Conservation (phyloP, 2,113 vertebrate species). For the Lethenteron camtschaticum region DNA sequence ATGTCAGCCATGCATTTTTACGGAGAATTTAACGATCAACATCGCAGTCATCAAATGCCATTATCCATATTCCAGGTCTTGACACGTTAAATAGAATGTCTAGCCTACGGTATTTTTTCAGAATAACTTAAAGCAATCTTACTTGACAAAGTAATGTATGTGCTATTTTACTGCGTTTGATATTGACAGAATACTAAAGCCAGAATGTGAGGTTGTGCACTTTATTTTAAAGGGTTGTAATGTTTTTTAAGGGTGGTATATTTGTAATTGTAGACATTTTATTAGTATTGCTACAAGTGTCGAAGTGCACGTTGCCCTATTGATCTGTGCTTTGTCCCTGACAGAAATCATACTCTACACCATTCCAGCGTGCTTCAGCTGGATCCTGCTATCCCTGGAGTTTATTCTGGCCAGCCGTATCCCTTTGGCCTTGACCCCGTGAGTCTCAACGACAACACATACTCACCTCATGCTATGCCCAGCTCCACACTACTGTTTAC, state of each 20-base stretch:
- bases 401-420: slow-evolving; percentile 48
- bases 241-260: no score
- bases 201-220: no score
- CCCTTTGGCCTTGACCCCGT: slow-evolving; percentile 84
- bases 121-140: no score
- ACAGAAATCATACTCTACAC: slow-evolving; percentile 30
- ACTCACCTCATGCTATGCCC: no score
- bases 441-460: slow-evolving; percentile 12
- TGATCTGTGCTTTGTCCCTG: not conserved
- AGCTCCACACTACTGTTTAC: no score
- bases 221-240: no score
- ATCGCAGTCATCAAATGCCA: not conserved
- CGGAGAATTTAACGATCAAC: not conserved
- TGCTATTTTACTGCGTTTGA: no score
- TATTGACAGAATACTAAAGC: no score
- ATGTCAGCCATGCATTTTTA: not conserved
- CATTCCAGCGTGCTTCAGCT: slow-evolving; percentile 25
- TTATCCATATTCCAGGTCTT: not conserved
- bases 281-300: not conserved
- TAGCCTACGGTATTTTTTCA: no score
- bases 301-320: not conserved
- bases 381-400: slow-evolving; percentile 37
- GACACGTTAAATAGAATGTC: no score
- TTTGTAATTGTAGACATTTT: not conserved
- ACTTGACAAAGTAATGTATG: no score